Evolutionary conservation across 1,140 invertebrate species (phyloP).

Genomic region (Drosophila biarmipes): DNA sequence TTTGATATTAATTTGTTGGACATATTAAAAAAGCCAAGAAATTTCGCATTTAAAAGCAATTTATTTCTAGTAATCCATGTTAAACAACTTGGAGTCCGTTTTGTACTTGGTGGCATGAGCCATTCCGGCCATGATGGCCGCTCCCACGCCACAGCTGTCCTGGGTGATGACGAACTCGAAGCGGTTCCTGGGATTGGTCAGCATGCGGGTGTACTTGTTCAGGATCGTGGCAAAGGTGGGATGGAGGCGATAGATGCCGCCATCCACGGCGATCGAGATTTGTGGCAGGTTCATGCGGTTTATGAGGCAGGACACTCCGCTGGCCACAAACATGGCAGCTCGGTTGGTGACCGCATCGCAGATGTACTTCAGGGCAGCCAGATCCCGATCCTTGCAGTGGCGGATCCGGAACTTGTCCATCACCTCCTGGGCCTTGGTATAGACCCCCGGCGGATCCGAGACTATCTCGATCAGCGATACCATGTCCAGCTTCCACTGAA

Average conservation of each 20-base stretch:
- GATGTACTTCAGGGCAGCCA: constrained; percentile 93
- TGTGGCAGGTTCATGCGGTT: constrained; percentile 94
- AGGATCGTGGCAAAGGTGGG: constrained; percentile 85
- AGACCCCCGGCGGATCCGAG: constrained; percentile 90
- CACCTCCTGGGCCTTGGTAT: constrained; percentile 92
- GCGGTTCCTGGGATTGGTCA: constrained; percentile 13
- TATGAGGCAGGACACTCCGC: constrained; percentile 91
- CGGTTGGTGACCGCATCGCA: constrained; percentile 95
- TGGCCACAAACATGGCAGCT: constrained; percentile 95
- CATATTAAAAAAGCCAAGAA: not conserved
- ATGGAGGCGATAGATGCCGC: constrained; percentile 99
- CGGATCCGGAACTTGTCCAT: constrained; percentile 93
- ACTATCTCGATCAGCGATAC: constrained; percentile 99
- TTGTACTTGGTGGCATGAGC: constrained; percentile 27
- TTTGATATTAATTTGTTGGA: no score
- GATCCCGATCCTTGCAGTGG: constrained; percentile 93
- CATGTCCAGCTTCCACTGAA: constrained; percentile 89
- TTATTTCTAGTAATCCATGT: constrained; percentile 33
- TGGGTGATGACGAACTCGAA: constrained; percentile 52
- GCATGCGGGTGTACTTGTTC: constrained; percentile 16
- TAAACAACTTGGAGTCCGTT: constrained; percentile 26
- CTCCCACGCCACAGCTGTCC: constrained; percentile 64
- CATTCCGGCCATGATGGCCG: constrained; percentile 60
- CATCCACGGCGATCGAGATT: constrained; percentile 98
- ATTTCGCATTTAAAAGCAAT: not conserved